These are phyloP conservation scores for Eurosta solidaginis DNA, from an alignment of 1,140 invertebrate genomes.

Conservation along the genomic window DNA sequence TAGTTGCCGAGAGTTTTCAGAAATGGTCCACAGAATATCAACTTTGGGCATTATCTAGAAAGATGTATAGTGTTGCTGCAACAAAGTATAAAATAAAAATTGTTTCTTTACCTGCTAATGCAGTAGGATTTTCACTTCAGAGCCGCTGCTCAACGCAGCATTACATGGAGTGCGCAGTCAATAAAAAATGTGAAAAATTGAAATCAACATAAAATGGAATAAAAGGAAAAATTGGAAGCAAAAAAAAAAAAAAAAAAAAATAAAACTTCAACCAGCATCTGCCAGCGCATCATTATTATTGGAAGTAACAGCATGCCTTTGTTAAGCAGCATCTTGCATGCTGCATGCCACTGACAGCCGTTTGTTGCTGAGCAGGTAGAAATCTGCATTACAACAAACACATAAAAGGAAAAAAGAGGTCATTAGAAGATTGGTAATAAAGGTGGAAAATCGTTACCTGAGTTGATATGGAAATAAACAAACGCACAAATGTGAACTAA, in stretches of 20 bases:
- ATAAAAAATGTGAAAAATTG: no score
- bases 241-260: neutral
- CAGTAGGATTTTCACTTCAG: no score
- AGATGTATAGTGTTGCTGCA: no score
- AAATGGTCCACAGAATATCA: no score
- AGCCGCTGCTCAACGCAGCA: neutral
- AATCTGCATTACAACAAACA: slow-evolving; percentile 10
- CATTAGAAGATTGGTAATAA: slow-evolving; percentile 21
- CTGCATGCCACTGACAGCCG: neutral
- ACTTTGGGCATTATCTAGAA: no score
- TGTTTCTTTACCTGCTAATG: no score
- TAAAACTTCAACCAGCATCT: neutral
- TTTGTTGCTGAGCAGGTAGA: neutral
- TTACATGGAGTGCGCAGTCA: neutral
- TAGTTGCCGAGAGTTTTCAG: no score
- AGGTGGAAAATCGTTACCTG: slow-evolving; percentile 1
- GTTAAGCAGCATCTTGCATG: slow-evolving; percentile 4
- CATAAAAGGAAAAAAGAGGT: no score
- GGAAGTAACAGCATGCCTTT: neutral
- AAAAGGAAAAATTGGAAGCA: neutral
- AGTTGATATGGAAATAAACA: neutral
- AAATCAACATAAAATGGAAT: neutral
- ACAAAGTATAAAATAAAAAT: no score
- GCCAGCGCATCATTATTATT: neutral
- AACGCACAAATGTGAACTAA: neutral